Percentiles rank a stretch among this genome's conserved stretches.
Evolutionary conservation across 2,888 invertebrate genomes (phyloP).

Genomic region (Lasioglossum marginatum): DNA sequence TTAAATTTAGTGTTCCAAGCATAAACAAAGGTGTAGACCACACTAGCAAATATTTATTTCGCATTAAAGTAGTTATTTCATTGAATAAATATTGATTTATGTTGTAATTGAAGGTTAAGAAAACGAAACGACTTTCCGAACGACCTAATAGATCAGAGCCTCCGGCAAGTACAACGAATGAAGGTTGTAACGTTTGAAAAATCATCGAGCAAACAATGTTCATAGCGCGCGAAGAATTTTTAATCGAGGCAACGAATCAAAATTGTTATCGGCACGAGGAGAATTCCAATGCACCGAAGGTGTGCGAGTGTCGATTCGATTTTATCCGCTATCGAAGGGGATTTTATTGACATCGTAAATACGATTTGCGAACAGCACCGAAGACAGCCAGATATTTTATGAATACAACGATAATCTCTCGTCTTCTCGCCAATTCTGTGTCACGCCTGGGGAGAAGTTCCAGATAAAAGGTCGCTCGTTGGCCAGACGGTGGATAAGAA

Average conservation of each 20-base stretch:
- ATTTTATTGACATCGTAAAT: neutral
- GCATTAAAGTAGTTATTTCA: too few relatives aligned
- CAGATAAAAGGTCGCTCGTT: conserved; percentile 23
- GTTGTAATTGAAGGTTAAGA: too few relatives aligned
- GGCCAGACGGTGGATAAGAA: conserved; percentile 1
- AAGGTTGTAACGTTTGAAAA: neutral
- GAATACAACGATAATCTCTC: neutral
- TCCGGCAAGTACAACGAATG: neutral
- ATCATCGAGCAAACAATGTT: neutral
- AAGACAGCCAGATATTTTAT: neutral
- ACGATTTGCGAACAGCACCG: neutral
- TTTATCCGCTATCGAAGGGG: neutral
- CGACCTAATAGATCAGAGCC: too few relatives aligned
- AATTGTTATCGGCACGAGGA: neutral
- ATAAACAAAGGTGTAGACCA: too few relatives aligned
- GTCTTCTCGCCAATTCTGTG: conserved; percentile 8
- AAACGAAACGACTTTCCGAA: too few relatives aligned
- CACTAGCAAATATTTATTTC: too few relatives aligned
- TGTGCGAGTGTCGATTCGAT: neutral
- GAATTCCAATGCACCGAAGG: neutral
- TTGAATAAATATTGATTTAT: too few relatives aligned
- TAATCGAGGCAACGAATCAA: neutral
- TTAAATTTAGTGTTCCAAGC: too few relatives aligned
- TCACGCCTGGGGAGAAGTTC: conserved; percentile 4
- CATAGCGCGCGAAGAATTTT: neutral